Percentiles rank a stretch among this genome's conserved stretches.
Conservation (phyloP, 2,797 vertebrate species). For the Fistularia tabacaria region DNA sequence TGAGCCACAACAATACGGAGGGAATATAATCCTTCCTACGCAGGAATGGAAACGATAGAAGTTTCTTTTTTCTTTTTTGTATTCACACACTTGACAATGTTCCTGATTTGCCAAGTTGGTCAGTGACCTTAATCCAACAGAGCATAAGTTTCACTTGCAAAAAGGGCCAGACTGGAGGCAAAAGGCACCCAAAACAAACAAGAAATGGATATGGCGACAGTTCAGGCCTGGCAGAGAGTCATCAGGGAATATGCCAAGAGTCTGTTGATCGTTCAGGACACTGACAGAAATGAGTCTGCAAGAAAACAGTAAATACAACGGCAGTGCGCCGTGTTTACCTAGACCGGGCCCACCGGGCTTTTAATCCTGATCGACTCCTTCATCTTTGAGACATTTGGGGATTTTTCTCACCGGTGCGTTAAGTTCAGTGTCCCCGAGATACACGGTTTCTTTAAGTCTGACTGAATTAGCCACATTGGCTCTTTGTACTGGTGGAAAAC, state of each 20-base stretch:
- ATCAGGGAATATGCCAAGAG: constrained; percentile 46
- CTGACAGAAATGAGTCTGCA: constrained; percentile 26
- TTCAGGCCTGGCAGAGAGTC: constrained; percentile 50
- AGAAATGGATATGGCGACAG: constrained; percentile 46
- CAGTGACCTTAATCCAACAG: constrained; percentile 47
- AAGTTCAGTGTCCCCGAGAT: too few relatives aligned
- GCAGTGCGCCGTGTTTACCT: not conserved
- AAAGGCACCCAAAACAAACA: constrained; percentile 49
- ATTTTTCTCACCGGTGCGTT: too few relatives aligned
- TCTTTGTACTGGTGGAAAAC: too few relatives aligned
- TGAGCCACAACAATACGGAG: too few relatives aligned
- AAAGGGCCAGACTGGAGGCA: constrained; percentile 48
- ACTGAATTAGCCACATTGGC: too few relatives aligned
- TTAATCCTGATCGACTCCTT: too few relatives aligned
- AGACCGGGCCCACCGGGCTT: too few relatives aligned
- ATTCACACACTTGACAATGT: constrained; percentile 5
- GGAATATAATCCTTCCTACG: not conserved
- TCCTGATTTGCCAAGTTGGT: constrained; percentile 34
- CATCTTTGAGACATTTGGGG: too few relatives aligned
- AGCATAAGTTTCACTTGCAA: constrained; percentile 53
- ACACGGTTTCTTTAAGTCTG: too few relatives aligned
- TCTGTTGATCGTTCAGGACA: constrained; percentile 40
- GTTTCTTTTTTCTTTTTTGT: not conserved
- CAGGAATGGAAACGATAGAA: not conserved
- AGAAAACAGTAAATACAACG: constrained; percentile 9